Evolutionary conservation across 2,113 vertebrate genomes (phyloP).

Genomic region (Phasianus colchicus): DNA sequence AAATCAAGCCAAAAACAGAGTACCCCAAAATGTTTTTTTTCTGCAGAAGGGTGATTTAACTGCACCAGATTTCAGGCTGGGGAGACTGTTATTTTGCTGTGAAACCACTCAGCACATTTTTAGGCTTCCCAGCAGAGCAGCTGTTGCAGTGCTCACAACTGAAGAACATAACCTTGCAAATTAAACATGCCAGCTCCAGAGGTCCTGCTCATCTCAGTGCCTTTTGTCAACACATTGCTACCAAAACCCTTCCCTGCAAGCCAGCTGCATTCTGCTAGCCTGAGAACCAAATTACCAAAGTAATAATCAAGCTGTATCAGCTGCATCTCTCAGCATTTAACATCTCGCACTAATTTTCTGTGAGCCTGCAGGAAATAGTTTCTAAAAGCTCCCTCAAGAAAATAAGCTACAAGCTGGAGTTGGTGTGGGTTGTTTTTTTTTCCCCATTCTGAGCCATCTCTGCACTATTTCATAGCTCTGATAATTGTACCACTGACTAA

Average conservation of each 20-base stretch:
- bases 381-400: conserved; percentile 50
- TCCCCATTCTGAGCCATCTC: conserved; percentile 65
- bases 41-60: background rate
- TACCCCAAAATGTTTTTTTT: background rate
- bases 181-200: background rate
- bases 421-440: background rate
- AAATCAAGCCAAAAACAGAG: background rate
- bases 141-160: background rate
- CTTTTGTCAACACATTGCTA: background rate
- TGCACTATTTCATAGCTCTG: conserved; percentile 74
- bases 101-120: background rate
- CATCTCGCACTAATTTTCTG: background rate
- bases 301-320: background rate
- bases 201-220: background rate
- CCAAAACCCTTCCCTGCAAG: background rate
- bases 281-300: background rate
- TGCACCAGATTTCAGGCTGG: background rate
- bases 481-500: conserved; percentile 77
- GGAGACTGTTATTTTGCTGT: background rate
- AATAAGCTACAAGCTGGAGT: background rate
- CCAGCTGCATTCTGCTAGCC: background rate
- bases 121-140: background rate
- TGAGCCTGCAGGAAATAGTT: background rate
- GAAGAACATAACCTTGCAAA: background rate
- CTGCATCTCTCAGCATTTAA: background rate